Base-by-base conservation (phyloP, 2,113 vertebrate genomes). In the Takifugu bimaculatus region DNA sequence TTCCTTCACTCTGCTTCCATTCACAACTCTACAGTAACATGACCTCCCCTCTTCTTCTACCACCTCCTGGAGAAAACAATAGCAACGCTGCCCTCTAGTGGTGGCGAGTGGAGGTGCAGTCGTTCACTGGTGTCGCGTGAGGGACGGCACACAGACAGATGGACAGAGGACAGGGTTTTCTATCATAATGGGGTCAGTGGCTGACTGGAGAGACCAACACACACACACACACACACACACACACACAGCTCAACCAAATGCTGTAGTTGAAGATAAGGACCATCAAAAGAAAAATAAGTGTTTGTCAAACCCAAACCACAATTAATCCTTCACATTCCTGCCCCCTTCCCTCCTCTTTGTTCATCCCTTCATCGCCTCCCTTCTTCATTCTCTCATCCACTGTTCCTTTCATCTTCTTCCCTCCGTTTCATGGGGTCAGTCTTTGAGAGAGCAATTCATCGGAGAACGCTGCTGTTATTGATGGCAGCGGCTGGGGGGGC, bases 291-390 rank as follows among this genome's bases (percentile, higher is more conserved):
- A 82, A 87, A 88, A 88, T 87, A 87, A 88, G 86, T 89, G 83
- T 89, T 91, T 90, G 91, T 89, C 85, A 84, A 88, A 44, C 73
- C 77, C 85, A 88, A 85, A 86, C 75, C 88, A 89, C 72, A 56
- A 85, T 85, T 90, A 91, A 91, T 92, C 86, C 88, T 60, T 74
- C 78, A 71, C 77, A 84, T 82, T 72, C 74, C 59, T 65, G 57
- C 78, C 77, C 82, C 59, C 56, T 49, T 69, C 52, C 57, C 57
- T 14, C 53, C 64, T 70, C 76, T 60, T 59, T 66, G 50, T 67
- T 80, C 76, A 78, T 71, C 76, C 68, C 71, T 56, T 62, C 5
- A 14, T 54, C 70, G 60, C 60, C 74, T 59, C 79, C 62, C 61
- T 57, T 63, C 49, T 55, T 64, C 57, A 47, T 60, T 71, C 62